A percentile compares a stretch with the other conserved stretches of the same genome.
These are phyloP conservation scores for Lasioglossum vierecki DNA, from an alignment of 2,888 invertebrate genomes.

Conservation along the genomic window DNA sequence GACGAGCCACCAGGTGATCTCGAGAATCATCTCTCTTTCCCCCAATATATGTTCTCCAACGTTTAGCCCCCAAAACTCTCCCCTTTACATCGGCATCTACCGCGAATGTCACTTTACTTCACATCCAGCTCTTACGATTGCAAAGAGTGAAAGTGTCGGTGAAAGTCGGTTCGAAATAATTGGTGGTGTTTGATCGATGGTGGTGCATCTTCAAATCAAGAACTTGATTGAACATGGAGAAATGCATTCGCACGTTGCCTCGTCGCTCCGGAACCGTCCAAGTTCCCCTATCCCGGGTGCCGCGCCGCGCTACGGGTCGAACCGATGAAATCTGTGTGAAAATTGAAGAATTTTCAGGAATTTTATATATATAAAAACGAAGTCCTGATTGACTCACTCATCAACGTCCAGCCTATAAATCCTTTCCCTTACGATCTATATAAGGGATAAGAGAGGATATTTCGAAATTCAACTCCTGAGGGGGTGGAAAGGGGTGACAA, in stretches of 20 bases:
- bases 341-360: too few species aligned
- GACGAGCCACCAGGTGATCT: constrained; percentile 75
- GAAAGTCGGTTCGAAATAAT: neutral
- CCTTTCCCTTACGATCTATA: too few species aligned
- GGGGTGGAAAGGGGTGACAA: too few species aligned
- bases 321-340: too few species aligned
- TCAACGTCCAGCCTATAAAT: too few species aligned
- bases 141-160: neutral
- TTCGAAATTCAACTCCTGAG: too few species aligned
- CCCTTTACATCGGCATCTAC: neutral
- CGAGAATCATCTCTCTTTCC: neutral
- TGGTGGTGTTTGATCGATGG: neutral
- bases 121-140: neutral
- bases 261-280: neutral
- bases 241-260: neutral
- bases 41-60: neutral
- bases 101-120: neutral
- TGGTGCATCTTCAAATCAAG: neutral
- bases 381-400: too few species aligned
- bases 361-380: too few species aligned
- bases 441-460: too few species aligned
- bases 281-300: neutral
- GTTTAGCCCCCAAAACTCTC: neutral
- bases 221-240: neutral
- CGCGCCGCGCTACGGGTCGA: neutral